Conservation (phyloP, 2,888 invertebrate genomes). For the Trichogramma dendrolimi region DNA sequence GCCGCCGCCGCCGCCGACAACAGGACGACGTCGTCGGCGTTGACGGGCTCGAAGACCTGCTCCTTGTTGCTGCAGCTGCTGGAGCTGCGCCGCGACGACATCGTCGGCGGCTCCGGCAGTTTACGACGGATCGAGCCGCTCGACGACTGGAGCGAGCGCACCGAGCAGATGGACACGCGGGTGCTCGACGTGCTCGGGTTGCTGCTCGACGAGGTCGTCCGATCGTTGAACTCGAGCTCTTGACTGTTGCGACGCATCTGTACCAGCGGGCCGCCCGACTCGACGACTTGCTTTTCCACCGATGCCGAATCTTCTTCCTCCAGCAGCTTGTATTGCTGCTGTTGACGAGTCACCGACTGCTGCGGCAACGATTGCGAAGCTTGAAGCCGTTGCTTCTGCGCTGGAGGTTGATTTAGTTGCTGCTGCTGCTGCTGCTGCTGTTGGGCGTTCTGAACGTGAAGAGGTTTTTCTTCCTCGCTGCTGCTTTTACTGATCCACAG, state of each 20-base stretch:
- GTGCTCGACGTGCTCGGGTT: not conserved
- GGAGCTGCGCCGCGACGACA: not conserved
- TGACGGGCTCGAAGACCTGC: slow-evolving; percentile 5
- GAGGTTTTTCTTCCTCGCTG: slow-evolving; percentile 35
- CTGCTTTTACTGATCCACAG: slow-evolving; percentile 40
- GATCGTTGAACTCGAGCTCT: slow-evolving; percentile 41
- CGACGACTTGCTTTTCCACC: not conserved
- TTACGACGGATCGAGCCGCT: not conserved
- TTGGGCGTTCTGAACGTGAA: not conserved
- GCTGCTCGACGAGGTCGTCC: slow-evolving; percentile 13
- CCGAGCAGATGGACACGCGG: too few relatives aligned
- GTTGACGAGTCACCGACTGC: not conserved
- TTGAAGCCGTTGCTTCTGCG: too few relatives aligned
- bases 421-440: not conserved
- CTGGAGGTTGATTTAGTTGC: not conserved
- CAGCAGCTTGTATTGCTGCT: not conserved
- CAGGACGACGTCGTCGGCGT: not conserved
- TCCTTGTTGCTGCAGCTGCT: slow-evolving; percentile 12
- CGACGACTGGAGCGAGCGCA: not conserved
- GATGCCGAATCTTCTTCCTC: not conserved
- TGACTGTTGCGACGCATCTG: slow-evolving; percentile 37
- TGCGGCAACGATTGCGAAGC: not conserved
- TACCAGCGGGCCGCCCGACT: not conserved
- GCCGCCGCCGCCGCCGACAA: not conserved
- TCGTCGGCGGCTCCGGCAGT: not conserved